phyloP scores from a whole-genome alignment of 2,113 vertebrate species.

The Nanger granti region DNA sequence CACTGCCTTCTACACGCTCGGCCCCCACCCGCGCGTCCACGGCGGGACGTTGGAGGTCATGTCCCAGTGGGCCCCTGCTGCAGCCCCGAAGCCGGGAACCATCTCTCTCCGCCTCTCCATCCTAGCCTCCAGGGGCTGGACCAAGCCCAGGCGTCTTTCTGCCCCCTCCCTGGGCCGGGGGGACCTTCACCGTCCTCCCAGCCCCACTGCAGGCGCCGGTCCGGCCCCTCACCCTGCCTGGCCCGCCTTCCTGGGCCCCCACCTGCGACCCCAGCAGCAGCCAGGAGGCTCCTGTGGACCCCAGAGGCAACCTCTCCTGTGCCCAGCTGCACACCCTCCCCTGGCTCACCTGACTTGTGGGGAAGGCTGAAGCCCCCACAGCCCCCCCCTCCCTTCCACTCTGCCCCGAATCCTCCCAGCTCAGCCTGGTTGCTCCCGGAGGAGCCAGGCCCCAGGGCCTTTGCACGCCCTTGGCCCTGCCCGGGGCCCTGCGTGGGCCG shows the following conservation, averaged over 20 bases:
- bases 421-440: not conserved
- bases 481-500: not conserved
- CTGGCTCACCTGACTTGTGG: not conserved
- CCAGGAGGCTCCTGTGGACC: not conserved
- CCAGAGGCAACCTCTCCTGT: not conserved
- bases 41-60: accelerated
- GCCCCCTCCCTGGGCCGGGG: not conserved
- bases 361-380: not conserved
- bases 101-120: no score
- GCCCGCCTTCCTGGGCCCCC: not conserved
- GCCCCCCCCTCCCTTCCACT: not conserved
- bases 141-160: no score
- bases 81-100: not conserved
- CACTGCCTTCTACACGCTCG: no score
- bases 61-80: not conserved
- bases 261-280: not conserved
- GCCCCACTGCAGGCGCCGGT: not conserved
- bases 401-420: no score
- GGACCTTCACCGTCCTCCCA: not conserved
- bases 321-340: not conserved
- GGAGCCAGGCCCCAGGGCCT: not conserved
- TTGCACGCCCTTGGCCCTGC: not conserved
- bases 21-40: not conserved
- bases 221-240: not conserved
- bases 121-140: not conserved